Evolutionary conservation across 2,113 vertebrate species (phyloP).

Genomic region (Porphyrio hochstetteri): DNA sequence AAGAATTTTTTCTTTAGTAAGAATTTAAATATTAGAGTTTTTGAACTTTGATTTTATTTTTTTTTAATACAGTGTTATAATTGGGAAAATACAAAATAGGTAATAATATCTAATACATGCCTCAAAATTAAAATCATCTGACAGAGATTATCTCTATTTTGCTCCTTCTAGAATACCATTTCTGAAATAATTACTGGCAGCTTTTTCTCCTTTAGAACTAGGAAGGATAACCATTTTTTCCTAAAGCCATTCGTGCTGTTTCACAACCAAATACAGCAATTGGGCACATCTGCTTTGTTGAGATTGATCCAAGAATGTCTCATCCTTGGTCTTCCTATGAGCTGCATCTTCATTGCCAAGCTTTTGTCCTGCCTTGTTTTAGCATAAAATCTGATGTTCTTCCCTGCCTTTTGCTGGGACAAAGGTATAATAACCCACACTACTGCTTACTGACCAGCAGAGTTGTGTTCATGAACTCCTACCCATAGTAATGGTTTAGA

Average conservation of each 20-base stretch:
- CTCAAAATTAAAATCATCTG: neutral
- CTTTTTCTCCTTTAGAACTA: neutral
- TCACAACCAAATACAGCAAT: neutral
- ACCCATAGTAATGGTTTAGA: neutral
- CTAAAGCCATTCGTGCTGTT: neutral
- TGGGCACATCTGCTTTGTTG: neutral
- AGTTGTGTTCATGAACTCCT: neutral
- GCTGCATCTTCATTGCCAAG: neutral
- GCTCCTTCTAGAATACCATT: neutral
- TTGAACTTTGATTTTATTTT: neutral
- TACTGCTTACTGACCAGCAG: neutral
- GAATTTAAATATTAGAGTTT: neutral
- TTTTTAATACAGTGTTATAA: neutral
- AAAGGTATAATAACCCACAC: fast-evolving
- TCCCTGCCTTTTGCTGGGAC: neutral
- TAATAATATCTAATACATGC: neutral
- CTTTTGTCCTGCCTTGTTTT: neutral
- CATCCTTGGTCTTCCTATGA: neutral
- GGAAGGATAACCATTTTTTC: neutral
- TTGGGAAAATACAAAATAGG: fast-evolving
- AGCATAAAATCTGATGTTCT: neutral
- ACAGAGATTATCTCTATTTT: neutral
- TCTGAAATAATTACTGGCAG: neutral
- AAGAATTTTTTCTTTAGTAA: neutral
- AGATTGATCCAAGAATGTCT: neutral